These are phyloP conservation scores for Pachypanchax playfairii DNA, from an alignment of 2,113 vertebrate genomes.

Conservation along the genomic window DNA sequence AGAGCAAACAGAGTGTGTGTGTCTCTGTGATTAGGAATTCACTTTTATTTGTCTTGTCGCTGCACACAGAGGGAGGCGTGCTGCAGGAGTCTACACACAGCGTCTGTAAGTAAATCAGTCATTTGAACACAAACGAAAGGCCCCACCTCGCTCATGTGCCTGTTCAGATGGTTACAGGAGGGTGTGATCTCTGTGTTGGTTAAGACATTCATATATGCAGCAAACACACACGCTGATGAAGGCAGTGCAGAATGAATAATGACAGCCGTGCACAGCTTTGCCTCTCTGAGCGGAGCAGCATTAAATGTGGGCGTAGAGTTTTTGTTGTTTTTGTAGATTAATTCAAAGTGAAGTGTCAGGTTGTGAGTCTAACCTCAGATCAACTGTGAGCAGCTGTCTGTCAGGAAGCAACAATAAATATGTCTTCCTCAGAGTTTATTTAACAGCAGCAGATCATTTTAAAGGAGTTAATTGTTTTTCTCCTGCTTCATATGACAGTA, in stretches of 20 bases:
- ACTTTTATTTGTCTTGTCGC: slow-evolving; percentile 59
- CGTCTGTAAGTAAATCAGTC: slow-evolving; percentile 41
- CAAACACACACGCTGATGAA: slow-evolving; percentile 22
- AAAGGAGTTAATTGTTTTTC: background rate
- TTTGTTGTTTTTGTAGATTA: slow-evolving; percentile 37
- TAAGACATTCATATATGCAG: slow-evolving; percentile 13
- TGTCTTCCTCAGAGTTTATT: background rate
- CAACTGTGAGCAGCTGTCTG: slow-evolving; percentile 41
- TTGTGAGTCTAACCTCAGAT: slow-evolving; percentile 42
- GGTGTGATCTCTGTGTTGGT: slow-evolving; percentile 8
- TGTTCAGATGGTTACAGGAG: slow-evolving; percentile 21
- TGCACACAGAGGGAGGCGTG: background rate
- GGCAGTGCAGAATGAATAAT: slow-evolving; percentile 1
- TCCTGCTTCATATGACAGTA: background rate
- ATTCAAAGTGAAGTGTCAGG: slow-evolving; percentile 34
- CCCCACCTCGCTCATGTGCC: slow-evolving; percentile 12
- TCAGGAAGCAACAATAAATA: slow-evolving; percentile 10
- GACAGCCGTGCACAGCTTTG: slow-evolving; percentile 32
- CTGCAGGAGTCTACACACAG: slow-evolving; percentile 14
- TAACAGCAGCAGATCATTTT: background rate
- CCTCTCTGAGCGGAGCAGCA: slow-evolving; percentile 15
- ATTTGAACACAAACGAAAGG: slow-evolving; percentile 31
- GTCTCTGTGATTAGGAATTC: slow-evolving; percentile 62
- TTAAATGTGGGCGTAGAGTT: slow-evolving; percentile 35
- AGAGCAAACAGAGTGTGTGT: background rate